Evolutionary conservation across 2,113 vertebrate genomes (phyloP).

Genomic region (Limanda limanda): DNA sequence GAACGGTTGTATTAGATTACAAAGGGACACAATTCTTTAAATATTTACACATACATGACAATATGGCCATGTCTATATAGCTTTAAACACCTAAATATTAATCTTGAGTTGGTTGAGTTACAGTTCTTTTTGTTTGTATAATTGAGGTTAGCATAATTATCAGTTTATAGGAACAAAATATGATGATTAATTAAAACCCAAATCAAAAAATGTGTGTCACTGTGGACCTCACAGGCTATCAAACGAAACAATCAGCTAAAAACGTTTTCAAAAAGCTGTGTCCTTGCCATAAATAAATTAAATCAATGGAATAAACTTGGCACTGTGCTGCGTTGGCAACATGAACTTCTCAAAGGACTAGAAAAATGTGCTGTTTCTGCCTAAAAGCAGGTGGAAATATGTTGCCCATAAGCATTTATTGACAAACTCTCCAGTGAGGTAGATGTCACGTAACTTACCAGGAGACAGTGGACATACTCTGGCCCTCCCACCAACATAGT

Average conservation of each 20-base stretch:
- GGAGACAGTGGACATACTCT: slow-evolving; percentile 91
- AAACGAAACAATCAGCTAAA: no score
- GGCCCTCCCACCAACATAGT: slow-evolving; percentile 91
- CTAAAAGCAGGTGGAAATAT: not conserved
- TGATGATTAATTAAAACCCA: not conserved
- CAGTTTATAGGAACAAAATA: not conserved
- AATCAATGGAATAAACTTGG: not conserved
- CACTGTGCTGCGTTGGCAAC: no score
- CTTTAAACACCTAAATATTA: not conserved
- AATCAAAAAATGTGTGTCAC: not conserved
- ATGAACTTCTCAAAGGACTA: not conserved
- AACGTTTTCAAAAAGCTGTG: no score
- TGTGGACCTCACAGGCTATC: no score
- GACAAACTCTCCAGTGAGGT: not conserved
- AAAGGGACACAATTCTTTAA: not conserved
- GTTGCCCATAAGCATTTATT: not conserved
- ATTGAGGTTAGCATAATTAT: no score
- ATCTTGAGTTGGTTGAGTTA: not conserved
- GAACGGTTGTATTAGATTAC: not conserved
- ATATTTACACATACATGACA: not conserved
- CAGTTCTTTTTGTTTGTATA: not conserved
- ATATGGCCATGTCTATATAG: not conserved
- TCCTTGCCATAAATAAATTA: no score
- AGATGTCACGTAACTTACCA: slow-evolving; percentile 80
- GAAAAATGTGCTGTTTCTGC: no score